Base-by-base conservation (phyloP, 2,797 vertebrate genomes). In the Gymnopithys bicolor region DNA sequence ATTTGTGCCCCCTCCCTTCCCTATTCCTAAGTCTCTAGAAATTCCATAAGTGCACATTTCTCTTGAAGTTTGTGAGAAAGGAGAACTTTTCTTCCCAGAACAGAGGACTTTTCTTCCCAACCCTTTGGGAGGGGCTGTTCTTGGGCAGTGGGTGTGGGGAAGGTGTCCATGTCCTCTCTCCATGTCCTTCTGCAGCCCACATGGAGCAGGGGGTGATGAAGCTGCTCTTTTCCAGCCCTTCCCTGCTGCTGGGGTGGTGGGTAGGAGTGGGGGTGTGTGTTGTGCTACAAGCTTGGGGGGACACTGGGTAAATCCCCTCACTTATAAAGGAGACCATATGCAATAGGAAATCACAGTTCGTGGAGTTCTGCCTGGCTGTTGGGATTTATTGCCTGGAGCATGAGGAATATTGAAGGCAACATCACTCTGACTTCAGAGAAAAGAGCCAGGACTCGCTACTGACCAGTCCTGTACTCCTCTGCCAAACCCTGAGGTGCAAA, bases 401-500 rank as follows among this genome's bases (percentile, higher is more conserved):
- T 35, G 56, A 69, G 46, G n/a, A 94, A 56, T 27, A 24, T 67
- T 21, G 33, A 55, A 48, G 7, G 48, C 10, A 52, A 10, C 18
- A 32, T 62, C 53, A 37, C 33, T 70, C n/a, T 56, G 63, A 37
- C 46, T 60, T 46, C 2, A 53, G 32, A 43, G 49, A 33, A 39
- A 35, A 35, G 51, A 49, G 41, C 41, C 41, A 64, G 67, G 43
- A 41, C 27, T 86, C 0, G 0, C 27, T 70, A 19, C 55, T 85
- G 39, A n/a, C 46, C 41, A 46, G 53, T 46, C 23, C 43, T 23
- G 43, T 24, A 51, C 30, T 85, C 27, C 28, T 13, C 25, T 55
- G 59, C 24, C 0, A 0, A 58, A 30, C 48, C 17, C 59, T 5
- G 3, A 43, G 39, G 6, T 67, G 33, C 24, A 23, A 30, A 19